A percentile compares a stretch with the other conserved stretches of the same genome.
Evolutionary conservation across 2,888 invertebrate species (phyloP).

Genomic region (Sisyra terminalis): DNA sequence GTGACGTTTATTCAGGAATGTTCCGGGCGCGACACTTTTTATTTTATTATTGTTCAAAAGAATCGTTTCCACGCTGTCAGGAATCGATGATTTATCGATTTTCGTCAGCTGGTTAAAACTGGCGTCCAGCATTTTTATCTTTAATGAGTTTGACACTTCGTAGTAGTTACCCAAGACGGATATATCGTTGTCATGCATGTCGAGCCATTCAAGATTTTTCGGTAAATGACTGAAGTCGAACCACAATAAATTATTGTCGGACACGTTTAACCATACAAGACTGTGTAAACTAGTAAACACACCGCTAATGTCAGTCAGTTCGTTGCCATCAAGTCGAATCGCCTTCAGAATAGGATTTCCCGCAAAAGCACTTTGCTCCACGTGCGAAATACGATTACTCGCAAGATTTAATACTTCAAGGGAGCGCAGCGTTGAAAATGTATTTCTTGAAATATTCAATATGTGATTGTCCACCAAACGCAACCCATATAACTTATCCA

Average conservation of each 20-base stretch:
- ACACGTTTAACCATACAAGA: conserved; percentile 66
- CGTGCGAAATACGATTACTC: conserved; percentile 58
- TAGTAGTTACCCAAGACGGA: conserved; percentile 58
- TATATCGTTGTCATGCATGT: conserved; percentile 66
- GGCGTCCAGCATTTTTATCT: conserved; percentile 60
- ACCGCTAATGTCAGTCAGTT: conserved; percentile 59
- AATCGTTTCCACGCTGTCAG: conserved; percentile 53
- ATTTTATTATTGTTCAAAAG: conserved; percentile 62
- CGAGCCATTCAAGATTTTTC: conserved; percentile 57
- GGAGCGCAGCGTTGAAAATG: conserved; percentile 51
- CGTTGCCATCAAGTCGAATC: conserved; percentile 61
- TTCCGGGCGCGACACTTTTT: conserved; percentile 48
- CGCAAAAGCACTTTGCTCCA: conserved; percentile 63
- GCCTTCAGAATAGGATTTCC: conserved; percentile 57
- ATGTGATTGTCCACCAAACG: conserved; percentile 67
- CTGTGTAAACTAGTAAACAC: conserved; percentile 57
- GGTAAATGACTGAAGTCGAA: conserved; percentile 71
- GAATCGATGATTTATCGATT: conserved; percentile 50
- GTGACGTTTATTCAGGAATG: conserved; percentile 51
- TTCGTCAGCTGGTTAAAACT: conserved; percentile 54
- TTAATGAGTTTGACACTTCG: conserved; percentile 43
- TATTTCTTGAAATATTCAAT: conserved; percentile 56
- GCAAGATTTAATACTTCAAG: conserved; percentile 67
- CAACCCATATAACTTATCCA: conserved; percentile 57
- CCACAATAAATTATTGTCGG: conserved; percentile 59